Evolutionary conservation across 1,140 invertebrate genomes (phyloP).

Genomic region (Trissolcus basalis): DNA sequence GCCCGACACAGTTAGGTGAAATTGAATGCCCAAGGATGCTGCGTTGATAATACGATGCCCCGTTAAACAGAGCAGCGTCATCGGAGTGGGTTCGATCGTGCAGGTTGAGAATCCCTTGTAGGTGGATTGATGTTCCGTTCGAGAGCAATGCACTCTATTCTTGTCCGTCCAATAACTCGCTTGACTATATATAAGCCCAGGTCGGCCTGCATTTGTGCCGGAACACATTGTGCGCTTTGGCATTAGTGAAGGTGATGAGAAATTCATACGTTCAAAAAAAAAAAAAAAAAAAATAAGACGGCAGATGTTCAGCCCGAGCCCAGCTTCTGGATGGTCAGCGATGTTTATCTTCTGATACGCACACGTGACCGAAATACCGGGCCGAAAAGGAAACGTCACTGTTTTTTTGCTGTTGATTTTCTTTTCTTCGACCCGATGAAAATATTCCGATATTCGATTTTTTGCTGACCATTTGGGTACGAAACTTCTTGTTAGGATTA

Average conservation of each 20-base stretch:
- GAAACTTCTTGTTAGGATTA: no score
- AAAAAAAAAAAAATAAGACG: conserved; percentile 43
- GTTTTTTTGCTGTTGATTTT: conserved; percentile 17
- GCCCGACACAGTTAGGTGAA: conserved; percentile 30
- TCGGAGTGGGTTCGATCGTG: conserved; percentile 31
- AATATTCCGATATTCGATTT: conserved; percentile 25
- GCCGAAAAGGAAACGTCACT: conserved; percentile 25
- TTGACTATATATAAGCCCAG: conserved; percentile 44
- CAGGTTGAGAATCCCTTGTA: conserved; percentile 59
- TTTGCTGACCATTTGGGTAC: background rate
- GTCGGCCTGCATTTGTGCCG: conserved; percentile 42
- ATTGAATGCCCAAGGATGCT: conserved; percentile 41
- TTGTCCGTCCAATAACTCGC: conserved; percentile 63
- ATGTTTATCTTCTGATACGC: conserved; percentile 47
- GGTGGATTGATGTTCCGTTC: conserved; percentile 64
- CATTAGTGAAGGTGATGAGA: conserved; percentile 51
- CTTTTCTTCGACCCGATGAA: conserved; percentile 24
- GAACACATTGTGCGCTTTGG: conserved; percentile 37
- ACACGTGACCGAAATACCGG: conserved; percentile 48
- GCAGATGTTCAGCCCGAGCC: conserved; percentile 35
- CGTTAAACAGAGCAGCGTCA: conserved; percentile 47
- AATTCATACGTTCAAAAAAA: conserved; percentile 42
- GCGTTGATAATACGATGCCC: conserved; percentile 37
- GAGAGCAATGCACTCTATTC: conserved; percentile 66
- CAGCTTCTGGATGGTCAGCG: conserved; percentile 32